phyloP scores from a whole-genome alignment of 2,888 invertebrate genomes.

The Drosophila subquinaria region DNA sequence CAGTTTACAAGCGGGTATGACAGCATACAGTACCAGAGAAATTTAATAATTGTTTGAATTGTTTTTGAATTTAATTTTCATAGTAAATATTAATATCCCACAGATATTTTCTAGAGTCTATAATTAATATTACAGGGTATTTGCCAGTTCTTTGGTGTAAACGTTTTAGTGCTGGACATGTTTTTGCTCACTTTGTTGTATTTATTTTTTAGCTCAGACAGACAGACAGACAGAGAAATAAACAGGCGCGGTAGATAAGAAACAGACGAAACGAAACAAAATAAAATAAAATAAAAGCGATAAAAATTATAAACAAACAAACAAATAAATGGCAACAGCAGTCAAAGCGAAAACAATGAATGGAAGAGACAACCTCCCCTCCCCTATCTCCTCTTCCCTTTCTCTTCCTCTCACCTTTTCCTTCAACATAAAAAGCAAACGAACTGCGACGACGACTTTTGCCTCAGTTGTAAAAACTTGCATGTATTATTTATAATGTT shows the following conservation, averaged over 20 bases:
- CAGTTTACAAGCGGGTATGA: neutral
- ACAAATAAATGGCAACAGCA: conserved; percentile 36
- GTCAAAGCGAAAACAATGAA: conserved; percentile 46
- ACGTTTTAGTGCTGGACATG: neutral
- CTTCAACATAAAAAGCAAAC: conserved; percentile 2
- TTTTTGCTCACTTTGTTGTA: conserved; percentile 19
- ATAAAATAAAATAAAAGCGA: conserved; percentile 31
- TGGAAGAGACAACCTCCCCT: conserved; percentile 24
- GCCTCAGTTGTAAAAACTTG: conserved; percentile 56
- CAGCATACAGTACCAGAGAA: neutral
- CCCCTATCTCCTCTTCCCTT: neutral
- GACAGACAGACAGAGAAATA: conserved; percentile 6
- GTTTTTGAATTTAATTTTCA: neutral
- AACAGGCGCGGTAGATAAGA: conserved; percentile 38
- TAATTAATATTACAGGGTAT: conserved; percentile 4
- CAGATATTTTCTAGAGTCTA: neutral
- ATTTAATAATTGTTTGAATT: neutral
- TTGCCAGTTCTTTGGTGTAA: neutral
- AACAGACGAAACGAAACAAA: conserved; percentile 13
- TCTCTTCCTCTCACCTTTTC: neutral
- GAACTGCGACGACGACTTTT: conserved; percentile 23
- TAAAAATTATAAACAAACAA: conserved; percentile 50
- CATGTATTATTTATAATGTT: conserved; percentile 63
- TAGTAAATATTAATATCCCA: neutral
- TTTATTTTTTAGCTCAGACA: conserved; percentile 21